phyloP scores from a whole-genome alignment of 2,797 vertebrate genomes.

The Neolamprologus multifasciatus region DNA sequence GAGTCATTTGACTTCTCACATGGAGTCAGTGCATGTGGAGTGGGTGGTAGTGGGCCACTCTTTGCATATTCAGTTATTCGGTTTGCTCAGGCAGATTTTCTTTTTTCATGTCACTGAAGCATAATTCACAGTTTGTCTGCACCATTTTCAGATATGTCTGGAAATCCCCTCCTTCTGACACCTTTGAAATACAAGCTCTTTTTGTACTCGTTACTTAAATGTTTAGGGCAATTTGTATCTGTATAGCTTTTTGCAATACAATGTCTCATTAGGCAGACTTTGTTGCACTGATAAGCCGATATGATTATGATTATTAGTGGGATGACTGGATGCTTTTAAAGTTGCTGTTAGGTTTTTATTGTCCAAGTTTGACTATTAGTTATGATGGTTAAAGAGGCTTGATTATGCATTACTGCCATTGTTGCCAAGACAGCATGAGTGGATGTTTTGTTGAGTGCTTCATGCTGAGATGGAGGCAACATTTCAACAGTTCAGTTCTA shows the following conservation, averaged over 20 bases:
- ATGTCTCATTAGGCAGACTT: neutral
- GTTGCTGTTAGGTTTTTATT: no score
- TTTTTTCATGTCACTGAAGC: neutral
- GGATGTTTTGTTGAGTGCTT: neutral
- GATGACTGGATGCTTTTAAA: neutral
- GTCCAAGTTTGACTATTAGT: neutral
- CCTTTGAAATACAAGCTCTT: neutral
- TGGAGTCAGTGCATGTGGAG: neutral
- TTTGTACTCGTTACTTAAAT: neutral
- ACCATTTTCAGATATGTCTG: neutral
- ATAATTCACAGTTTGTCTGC: neutral
- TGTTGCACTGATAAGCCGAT: neutral
- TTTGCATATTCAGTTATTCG: neutral
- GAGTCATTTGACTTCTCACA: neutral
- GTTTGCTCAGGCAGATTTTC: accelerated
- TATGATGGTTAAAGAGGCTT: neutral
- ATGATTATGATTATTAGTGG: neutral
- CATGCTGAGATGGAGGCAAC: neutral
- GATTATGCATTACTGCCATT: neutral
- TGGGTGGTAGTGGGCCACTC: neutral
- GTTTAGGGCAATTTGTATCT: neutral
- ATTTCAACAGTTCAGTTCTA: neutral
- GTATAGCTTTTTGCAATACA: neutral
- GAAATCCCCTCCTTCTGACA: neutral
- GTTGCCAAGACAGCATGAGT: accelerated